Evolutionary conservation across 2,888 invertebrate species (phyloP), one percentile per base, ranked within the genome.

Genomic region (Hymenopus coronatus): DNA sequence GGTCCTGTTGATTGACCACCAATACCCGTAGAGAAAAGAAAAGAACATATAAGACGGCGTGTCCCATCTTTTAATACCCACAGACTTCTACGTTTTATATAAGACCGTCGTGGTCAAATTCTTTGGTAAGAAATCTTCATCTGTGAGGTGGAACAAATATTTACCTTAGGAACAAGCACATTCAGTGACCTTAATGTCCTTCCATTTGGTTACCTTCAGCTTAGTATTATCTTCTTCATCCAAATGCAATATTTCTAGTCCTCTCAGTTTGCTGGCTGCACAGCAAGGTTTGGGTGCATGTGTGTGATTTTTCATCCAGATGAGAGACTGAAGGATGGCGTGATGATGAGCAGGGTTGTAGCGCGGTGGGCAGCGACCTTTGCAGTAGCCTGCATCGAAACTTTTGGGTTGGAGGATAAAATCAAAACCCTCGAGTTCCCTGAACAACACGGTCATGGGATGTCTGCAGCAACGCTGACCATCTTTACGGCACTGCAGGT

Each of bases 341-440:
- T 96, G 96, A 91, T 96, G 96, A 90, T 96, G 95, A 1, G 96
- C 96, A 20, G 96, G 95, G 92, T 96, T 96, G 92, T 95, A 96
- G 9, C 95, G 94, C 0, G 95, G 95, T 0, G 96, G 96, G 92
- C 96, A 96, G 85, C 95, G 94, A 6, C 96, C 96, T 90, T 95
- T 95, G 92, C 96, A 96, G 91, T 94, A 96, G 25, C 96, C 96
- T 0, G 96, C 96, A 92, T 96, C 96, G 92, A 96, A 96, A 27
- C 93, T 94, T 92, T 95, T 95, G n/a, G 96, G 96, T 90, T 96
- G 95, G 85, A 96, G 93, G 87, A 96, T 96, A 91, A 95, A 96
- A 90, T 95, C 95, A 92, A 95, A 95, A 30, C 95, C 95, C 90
- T 95, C 94, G 46, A 96, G 93, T 89, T 96, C 95, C 91, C 95